Conservation (phyloP, 2,113 vertebrate genomes). For the Chauna torquata region DNA sequence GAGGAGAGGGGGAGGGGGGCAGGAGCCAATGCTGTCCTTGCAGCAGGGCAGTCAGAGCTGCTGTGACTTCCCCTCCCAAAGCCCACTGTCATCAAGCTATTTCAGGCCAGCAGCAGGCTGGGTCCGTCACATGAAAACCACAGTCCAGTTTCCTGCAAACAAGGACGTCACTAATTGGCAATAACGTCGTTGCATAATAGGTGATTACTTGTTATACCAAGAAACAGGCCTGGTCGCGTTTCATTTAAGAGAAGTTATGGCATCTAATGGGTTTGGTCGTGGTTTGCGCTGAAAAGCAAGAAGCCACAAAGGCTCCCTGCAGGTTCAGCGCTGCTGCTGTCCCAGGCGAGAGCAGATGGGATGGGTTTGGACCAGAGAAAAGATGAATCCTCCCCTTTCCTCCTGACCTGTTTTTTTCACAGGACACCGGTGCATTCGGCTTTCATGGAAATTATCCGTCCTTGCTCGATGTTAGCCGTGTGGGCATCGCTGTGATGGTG, state of each 20-base stretch:
- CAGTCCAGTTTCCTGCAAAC: background rate
- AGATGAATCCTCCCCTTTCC: background rate
- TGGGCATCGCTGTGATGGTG: background rate
- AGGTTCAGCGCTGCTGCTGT: background rate
- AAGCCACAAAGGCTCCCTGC: background rate
- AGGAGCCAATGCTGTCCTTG: background rate
- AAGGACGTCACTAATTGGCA: background rate
- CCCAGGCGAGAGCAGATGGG: background rate
- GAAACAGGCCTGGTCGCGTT: rapidly evolving
- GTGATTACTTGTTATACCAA: background rate
- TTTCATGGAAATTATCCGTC: background rate
- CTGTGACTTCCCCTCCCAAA: background rate
- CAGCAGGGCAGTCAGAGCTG: background rate
- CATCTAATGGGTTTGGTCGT: background rate
- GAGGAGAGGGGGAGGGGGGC: background rate
- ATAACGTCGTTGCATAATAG: background rate
- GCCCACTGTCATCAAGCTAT: background rate
- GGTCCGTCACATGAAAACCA: background rate
- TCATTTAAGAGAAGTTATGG: background rate
- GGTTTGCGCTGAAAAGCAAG: background rate
- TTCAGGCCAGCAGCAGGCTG: background rate
- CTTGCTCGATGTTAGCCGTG: background rate
- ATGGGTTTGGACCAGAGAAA: background rate
- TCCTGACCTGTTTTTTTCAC: background rate
- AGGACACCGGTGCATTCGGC: background rate